These are phyloP conservation scores for Carassius gibelio DNA, from an alignment of 2,113 vertebrate species.

Conservation along the genomic window DNA sequence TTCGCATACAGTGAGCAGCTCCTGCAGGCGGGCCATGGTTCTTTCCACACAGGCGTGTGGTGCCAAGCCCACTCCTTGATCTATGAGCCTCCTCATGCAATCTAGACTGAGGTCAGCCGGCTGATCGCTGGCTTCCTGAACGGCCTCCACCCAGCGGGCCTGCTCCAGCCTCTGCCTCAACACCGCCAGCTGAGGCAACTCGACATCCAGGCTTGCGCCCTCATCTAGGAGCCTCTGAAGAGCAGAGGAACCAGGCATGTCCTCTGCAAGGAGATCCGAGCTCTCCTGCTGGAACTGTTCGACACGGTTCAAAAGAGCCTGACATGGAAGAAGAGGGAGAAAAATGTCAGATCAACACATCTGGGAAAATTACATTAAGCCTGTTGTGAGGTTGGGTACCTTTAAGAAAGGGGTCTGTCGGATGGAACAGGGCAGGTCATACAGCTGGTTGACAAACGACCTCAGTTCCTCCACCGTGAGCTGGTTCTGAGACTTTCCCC, in stretches of 20 bases:
- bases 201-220: constrained; percentile 90
- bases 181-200: constrained; percentile 83
- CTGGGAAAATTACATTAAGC: neutral
- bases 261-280: constrained; percentile 83
- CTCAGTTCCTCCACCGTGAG: constrained; percentile 88
- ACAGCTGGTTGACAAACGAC: constrained; percentile 87
- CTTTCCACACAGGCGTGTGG: constrained; percentile 89
- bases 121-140: constrained; percentile 81
- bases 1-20: constrained; percentile 92
- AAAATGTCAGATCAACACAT: neutral
- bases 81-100: constrained; percentile 93
- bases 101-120: constrained; percentile 84
- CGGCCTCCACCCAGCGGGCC: constrained; percentile 91
- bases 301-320: constrained; percentile 91
- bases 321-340: neutral
- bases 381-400: constrained; percentile 70
- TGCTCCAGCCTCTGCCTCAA: constrained; percentile 88
- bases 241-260: constrained; percentile 80
- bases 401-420: constrained; percentile 89
- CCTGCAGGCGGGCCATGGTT: constrained; percentile 94
- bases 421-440: constrained; percentile 88
- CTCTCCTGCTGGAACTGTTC: constrained; percentile 89
- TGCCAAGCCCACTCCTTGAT: constrained; percentile 89
- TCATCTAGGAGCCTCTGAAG: constrained; percentile 89
- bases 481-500: constrained; percentile 91